These are phyloP conservation scores for Drosophila paulistorum DNA, from an alignment of 1,140 invertebrate species.

Conservation along the genomic window DNA sequence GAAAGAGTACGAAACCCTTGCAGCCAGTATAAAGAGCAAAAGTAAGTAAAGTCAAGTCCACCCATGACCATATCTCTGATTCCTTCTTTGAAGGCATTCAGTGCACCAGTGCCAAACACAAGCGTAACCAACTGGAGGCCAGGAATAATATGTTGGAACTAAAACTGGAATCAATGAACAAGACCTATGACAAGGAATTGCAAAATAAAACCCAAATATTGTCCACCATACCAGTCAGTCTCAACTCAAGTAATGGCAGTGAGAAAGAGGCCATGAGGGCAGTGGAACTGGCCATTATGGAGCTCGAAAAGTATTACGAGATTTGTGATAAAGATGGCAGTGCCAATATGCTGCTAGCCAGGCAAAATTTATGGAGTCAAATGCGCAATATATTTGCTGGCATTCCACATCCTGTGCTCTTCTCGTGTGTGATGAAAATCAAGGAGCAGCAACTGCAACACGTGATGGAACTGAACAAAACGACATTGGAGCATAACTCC, in stretches of 20 bases:
- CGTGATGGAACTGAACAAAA: slow-evolving; percentile 57
- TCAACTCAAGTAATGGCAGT: slow-evolving; percentile 62
- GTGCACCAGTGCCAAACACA: slow-evolving; percentile 55
- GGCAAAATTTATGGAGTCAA: slow-evolving; percentile 60
- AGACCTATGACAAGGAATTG: slow-evolving; percentile 49
- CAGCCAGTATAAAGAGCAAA: slow-evolving; percentile 63
- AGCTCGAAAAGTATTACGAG: slow-evolving; percentile 65
- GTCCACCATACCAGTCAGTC: slow-evolving; percentile 62
- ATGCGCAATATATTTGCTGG: slow-evolving; percentile 67
- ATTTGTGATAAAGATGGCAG: slow-evolving; percentile 47
- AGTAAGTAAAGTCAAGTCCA: slow-evolving; percentile 42
- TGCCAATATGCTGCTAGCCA: slow-evolving; percentile 46
- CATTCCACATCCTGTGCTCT: slow-evolving; percentile 65
- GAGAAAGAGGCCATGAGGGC: slow-evolving; percentile 55
- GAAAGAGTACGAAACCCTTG: slow-evolving; percentile 54
- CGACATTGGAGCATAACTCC: neutral
- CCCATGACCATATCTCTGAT: neutral
- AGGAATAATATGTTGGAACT: slow-evolving; percentile 58
- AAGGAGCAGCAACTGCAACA: slow-evolving; percentile 73
- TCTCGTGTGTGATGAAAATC: slow-evolving; percentile 64
- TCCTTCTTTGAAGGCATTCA: slow-evolving; percentile 60
- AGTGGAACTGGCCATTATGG: slow-evolving; percentile 66
- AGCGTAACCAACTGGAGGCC: slow-evolving; percentile 43
- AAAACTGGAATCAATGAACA: slow-evolving; percentile 55
- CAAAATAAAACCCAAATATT: slow-evolving; percentile 56